These are phyloP conservation scores for Trichogramma evanescens DNA, from an alignment of 2,888 invertebrate genomes.

Conservation along the genomic window DNA sequence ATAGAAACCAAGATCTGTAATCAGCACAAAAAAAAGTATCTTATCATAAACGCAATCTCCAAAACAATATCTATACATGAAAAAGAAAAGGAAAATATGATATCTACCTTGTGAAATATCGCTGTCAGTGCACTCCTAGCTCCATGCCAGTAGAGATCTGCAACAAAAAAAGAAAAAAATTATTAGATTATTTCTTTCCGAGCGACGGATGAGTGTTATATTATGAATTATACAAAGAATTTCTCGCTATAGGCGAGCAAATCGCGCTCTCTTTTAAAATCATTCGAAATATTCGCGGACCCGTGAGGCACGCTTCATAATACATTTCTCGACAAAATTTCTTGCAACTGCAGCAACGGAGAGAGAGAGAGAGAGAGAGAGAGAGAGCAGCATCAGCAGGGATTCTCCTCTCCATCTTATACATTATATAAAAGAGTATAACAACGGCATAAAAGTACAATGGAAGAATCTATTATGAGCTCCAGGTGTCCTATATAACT, in stretches of 20 bases:
- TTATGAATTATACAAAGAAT: neutral
- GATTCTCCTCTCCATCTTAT: too few relatives aligned
- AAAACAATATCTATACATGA: neutral
- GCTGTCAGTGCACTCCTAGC: constrained; percentile 47
- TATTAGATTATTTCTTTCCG: neutral
- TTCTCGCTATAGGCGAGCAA: neutral
- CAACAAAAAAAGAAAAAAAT: constrained; percentile 25
- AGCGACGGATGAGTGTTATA: neutral
- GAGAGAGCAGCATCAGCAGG: neutral
- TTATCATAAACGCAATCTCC: neutral
- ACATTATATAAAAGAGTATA: too few relatives aligned
- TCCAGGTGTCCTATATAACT: too few relatives aligned
- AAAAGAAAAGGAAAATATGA: constrained; percentile 4
- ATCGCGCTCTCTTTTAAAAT: too few relatives aligned
- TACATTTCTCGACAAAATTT: too few relatives aligned
- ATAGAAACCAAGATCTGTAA: constrained; percentile 50
- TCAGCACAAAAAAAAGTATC: constrained; percentile 8
- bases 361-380: neutral
- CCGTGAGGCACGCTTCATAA: too few relatives aligned
- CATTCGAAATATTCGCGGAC: too few relatives aligned
- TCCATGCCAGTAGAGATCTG: constrained; percentile 50
- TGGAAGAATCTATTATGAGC: too few relatives aligned
- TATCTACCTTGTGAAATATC: constrained; percentile 42
- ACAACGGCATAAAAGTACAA: too few relatives aligned
- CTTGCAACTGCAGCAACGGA: too few relatives aligned